These are phyloP conservation scores for Metallyticus violacea DNA, from an alignment of 2,888 invertebrate species.

Conservation along the genomic window DNA sequence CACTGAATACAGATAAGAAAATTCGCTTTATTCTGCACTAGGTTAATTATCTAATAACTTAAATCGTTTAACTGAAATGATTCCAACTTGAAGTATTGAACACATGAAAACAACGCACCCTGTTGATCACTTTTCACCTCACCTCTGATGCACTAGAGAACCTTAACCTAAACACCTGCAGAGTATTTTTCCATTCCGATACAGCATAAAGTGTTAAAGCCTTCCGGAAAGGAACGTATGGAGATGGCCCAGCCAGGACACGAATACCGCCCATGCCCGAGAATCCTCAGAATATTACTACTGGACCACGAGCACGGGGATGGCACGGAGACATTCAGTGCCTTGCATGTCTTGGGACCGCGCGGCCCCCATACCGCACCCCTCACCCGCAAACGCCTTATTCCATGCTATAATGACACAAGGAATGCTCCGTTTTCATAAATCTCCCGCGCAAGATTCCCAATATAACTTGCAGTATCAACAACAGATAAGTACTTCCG, in stretches of 20 bases:
- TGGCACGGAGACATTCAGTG: conserved; percentile 13
- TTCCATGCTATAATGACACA: not conserved
- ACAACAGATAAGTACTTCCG: no score
- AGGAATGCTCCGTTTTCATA: not conserved
- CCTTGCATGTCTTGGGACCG: conserved; percentile 26
- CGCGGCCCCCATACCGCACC: not conserved
- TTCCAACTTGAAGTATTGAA: no score
- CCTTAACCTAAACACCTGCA: not conserved
- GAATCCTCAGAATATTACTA: not conserved
- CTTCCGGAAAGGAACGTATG: not conserved
- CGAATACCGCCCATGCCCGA: not conserved
- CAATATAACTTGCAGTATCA: no score
- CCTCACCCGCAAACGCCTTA: no score
- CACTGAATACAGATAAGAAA: no score
- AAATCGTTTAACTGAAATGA: no score
- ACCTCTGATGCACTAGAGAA: no score
- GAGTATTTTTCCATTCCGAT: not conserved
- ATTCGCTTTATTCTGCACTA: no score
- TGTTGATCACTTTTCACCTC: no score
- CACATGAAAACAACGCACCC: no score
- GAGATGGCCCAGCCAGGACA: no score
- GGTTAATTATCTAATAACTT: no score
- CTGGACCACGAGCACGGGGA: not conserved
- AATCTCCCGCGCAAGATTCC: not conserved
- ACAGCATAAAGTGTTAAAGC: not conserved